Evolutionary conservation across 2,888 invertebrate species (phyloP), one percentile per base, ranked within the genome.

Genomic region (Melieria picta): DNA sequence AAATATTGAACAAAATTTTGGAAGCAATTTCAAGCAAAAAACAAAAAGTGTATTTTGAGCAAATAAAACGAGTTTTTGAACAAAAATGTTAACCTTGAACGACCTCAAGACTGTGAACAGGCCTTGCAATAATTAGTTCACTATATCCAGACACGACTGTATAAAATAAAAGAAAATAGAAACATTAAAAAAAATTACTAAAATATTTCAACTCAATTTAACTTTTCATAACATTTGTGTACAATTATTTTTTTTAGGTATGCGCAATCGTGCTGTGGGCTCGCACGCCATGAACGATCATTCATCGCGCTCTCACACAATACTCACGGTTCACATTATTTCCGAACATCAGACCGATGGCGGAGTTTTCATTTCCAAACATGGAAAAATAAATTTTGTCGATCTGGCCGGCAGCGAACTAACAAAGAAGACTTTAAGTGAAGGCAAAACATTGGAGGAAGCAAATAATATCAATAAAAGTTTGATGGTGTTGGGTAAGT

Each of bases 391-490:
- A 69, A 96, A 97, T 88, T 97, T 98, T 85, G 97, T 98, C 7
- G 98, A 98, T 87, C 88, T 98, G 73, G 98, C 98, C 0, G 97
- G 98, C n/a, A 97, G 96, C 81, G 97, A 98, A 88, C 95, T 97
- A 91, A 96, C 97, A 5, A 97, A 96, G 84, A 94, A 93, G 85
- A 97, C 95, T 0, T 91, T 92, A 79, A 95, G 93, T 84, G 94
- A 93, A 80, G 96, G 94, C 65, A 95, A 93, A 86, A 96, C 95
- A 0, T 86, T 97, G 76, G 94, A 95, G 82, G 98, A 98, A 84
- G 97, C 97, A 0, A 98, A 98, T 83, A 98, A 97, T 86, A 98
- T 98, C 77, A 98, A 98, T 84, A 95, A 96, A 84, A 97, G 97
- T 83, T 89, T 98, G 0, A 95, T 98, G 93, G 97, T 97, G 5